phyloP scores from a whole-genome alignment of 1,140 invertebrate species.

The Aricia agestis region DNA sequence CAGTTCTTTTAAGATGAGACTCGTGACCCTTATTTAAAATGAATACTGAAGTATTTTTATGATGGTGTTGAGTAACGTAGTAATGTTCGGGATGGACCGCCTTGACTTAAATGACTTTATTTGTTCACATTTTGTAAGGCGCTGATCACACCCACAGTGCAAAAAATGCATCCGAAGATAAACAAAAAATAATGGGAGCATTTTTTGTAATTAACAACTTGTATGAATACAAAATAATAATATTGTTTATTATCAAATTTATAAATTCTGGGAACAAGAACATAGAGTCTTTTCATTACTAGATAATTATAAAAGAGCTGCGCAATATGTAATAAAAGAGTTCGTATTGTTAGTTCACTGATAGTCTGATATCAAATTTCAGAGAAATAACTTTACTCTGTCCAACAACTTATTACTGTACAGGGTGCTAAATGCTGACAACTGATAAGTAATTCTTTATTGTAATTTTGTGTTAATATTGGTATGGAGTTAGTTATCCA shows the following conservation, averaged over 20 bases:
- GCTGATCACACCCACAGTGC: not conserved
- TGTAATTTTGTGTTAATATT: no score
- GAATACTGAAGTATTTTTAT: slow-evolving; percentile 8
- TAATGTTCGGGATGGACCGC: slow-evolving; percentile 24
- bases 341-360: not conserved
- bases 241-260: no score
- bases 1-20: slow-evolving; percentile 2
- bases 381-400: no score
- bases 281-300: not conserved
- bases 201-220: no score
- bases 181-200: no score
- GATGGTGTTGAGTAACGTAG: slow-evolving; percentile 12
- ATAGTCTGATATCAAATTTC: slow-evolving; percentile 7
- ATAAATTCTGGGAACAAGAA: not conserved
- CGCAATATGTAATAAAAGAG: not conserved
- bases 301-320: no score
- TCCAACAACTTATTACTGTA: no score
- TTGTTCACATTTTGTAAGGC: slow-evolving; percentile 26
- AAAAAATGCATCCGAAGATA: slow-evolving; percentile 24
- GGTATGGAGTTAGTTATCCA: no score
- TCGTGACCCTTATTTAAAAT: slow-evolving; percentile 5
- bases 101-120: slow-evolving; percentile 38
- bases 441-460: no score
- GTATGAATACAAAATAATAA: no score
- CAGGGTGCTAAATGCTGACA: no score